Percentiles rank a stretch among this genome's conserved stretches.
phyloP scores from a whole-genome alignment of 2,113 vertebrate genomes.

The Amphiprion percula region DNA sequence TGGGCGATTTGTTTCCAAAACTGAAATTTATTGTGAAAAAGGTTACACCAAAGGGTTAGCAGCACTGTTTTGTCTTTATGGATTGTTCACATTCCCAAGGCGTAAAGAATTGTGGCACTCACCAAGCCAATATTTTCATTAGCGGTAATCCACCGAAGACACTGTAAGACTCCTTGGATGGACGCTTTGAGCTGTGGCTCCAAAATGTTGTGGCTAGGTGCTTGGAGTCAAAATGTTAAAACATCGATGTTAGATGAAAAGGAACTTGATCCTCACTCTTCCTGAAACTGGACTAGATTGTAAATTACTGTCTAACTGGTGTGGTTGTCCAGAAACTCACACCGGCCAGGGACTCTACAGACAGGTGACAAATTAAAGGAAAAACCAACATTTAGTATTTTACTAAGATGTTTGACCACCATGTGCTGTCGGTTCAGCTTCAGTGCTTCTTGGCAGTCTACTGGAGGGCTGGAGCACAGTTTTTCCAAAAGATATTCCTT shows the following conservation, averaged over 20 bases:
- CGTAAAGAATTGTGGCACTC: constrained; percentile 2
- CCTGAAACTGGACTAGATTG: constrained; percentile 13
- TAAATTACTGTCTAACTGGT: not conserved
- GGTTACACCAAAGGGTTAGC: constrained; percentile 34
- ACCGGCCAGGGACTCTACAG: not conserved
- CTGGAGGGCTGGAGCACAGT: too few relatives aligned
- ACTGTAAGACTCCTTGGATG: not conserved
- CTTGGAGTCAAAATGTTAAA: not conserved
- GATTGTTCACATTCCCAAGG: constrained; percentile 10
- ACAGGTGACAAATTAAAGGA: too few relatives aligned
- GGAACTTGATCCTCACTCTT: not conserved
- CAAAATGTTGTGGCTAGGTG: not conserved
- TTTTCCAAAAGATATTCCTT: too few relatives aligned
- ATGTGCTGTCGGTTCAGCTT: too few relatives aligned
- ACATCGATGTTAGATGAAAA: not conserved
- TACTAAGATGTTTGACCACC: too few relatives aligned
- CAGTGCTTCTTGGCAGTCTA: too few relatives aligned
- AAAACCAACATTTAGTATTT: too few relatives aligned
- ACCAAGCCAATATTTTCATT: constrained; percentile 13
- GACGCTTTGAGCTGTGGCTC: constrained; percentile 6
- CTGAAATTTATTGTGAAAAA: constrained; percentile 28
- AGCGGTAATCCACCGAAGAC: constrained; percentile 21
- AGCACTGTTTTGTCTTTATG: constrained; percentile 37
- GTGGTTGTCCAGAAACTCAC: constrained; percentile 4
- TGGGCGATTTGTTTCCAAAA: constrained; percentile 29